Percentiles rank a stretch among this genome's conserved stretches.
Conservation (phyloP, 2,113 vertebrate species). For the Fregetta grallaria region DNA sequence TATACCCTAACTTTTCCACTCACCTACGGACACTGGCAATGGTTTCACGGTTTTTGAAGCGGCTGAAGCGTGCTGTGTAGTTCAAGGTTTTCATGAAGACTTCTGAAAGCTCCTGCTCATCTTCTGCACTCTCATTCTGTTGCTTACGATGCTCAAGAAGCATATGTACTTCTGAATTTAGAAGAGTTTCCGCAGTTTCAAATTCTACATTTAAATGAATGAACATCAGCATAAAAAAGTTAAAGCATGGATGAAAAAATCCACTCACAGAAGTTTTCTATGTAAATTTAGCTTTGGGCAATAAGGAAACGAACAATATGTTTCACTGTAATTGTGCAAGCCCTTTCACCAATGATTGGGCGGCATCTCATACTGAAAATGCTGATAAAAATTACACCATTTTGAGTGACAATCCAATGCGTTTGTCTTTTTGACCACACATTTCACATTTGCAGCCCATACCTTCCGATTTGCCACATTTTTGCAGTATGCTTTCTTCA, state of each 20-base stretch:
- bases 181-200: slow-evolving; percentile 90
- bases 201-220: slow-evolving; percentile 79
- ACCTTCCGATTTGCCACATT: neutral
- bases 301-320: neutral
- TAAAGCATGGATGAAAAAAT: neutral
- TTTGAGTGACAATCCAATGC: neutral
- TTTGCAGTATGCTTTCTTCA: neutral
- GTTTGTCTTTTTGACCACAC: neutral
- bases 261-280: neutral
- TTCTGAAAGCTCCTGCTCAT: slow-evolving; percentile 95
- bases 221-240: neutral
- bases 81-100: slow-evolving; percentile 99
- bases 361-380: neutral
- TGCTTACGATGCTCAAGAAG: slow-evolving; percentile 95
- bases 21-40: slow-evolving; percentile 96
- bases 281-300: neutral
- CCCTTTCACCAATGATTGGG: neutral
- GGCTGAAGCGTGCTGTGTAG: slow-evolving; percentile 94
- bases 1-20: rapidly evolving
- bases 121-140: slow-evolving; percentile 97
- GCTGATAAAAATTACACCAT: neutral
- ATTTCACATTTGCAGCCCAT: neutral
- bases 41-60: slow-evolving; percentile 97
- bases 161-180: slow-evolving; percentile 98
- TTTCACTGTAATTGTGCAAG: neutral